Percentiles rank a stretch among this genome's conserved stretches.
phyloP scores from a whole-genome alignment of 2,797 vertebrate species.

The Sciurus carolinensis region DNA sequence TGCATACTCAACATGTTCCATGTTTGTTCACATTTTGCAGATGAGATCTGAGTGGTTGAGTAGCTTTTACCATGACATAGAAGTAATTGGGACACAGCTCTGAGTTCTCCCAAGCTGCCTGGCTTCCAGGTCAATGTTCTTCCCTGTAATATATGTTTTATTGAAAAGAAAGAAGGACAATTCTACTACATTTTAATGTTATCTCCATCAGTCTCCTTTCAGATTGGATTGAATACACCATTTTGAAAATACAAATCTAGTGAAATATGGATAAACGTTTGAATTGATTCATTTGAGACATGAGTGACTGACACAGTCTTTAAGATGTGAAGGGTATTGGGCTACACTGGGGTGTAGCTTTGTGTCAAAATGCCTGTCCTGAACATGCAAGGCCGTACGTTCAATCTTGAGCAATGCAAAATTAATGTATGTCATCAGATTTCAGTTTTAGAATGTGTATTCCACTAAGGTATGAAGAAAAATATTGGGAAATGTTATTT shows the following conservation, averaged over 20 bases:
- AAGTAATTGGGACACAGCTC: not conserved
- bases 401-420: not conserved
- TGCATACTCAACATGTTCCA: not conserved
- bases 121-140: not conserved
- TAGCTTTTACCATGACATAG: not conserved
- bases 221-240: not conserved
- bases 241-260: not conserved
- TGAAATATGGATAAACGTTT: not conserved
- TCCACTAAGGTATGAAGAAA: not conserved
- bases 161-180: not conserved
- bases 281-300: not conserved
- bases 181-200: not conserved
- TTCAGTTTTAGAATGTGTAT: not conserved
- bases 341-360: no score
- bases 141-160: not conserved
- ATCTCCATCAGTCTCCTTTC: not conserved
- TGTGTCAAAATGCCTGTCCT: no score
- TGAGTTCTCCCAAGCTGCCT: not conserved
- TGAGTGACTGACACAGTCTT: not conserved
- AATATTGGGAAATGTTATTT: not conserved
- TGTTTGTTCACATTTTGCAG: not conserved
- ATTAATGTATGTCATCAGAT: not conserved
- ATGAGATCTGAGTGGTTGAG: not conserved
- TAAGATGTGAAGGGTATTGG: not conserved
- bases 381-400: no score